Percentiles rank a stretch among this genome's conserved stretches.
phyloP scores from a whole-genome alignment of 2,113 vertebrate genomes.

The Xiphophorus couchianus region DNA sequence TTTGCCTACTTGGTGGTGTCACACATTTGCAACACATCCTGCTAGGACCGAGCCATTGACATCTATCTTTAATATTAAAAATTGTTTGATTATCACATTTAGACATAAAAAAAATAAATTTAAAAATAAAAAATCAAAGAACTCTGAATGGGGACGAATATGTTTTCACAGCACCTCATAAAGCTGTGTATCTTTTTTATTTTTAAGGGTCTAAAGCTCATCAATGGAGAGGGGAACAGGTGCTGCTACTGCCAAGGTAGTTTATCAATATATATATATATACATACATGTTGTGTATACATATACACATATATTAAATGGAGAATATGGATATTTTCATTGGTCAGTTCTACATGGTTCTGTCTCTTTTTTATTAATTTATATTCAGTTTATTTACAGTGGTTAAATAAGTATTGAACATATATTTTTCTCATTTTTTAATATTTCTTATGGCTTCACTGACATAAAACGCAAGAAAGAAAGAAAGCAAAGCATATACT shows the following conservation, averaged over 20 bases:
- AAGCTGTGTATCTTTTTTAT: background rate
- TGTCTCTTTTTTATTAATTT: too few relatives aligned
- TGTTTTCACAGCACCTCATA: background rate
- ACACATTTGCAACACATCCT: too few relatives aligned
- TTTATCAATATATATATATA: conserved; percentile 33
- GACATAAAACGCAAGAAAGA: too few relatives aligned
- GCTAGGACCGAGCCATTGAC: too few relatives aligned
- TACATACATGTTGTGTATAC: background rate
- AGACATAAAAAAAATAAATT: background rate
- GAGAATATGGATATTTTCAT: background rate
- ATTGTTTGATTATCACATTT: background rate
- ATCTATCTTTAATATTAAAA: background rate
- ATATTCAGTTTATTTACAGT: too few relatives aligned
- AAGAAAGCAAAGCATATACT: too few relatives aligned
- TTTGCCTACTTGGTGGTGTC: too few relatives aligned
- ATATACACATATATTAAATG: background rate
- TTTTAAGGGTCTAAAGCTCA: conserved; percentile 80
- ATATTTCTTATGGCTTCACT: too few relatives aligned
- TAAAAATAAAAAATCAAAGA: background rate
- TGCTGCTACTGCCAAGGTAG: conserved; percentile 84
- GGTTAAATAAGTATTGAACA: too few relatives aligned
- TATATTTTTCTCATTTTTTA: too few relatives aligned
- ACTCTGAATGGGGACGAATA: background rate
- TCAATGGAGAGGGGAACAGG: conserved; percentile 73
- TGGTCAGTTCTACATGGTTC: background rate